A percentile compares a stretch with the other conserved stretches of the same genome.
Conservation (phyloP, 1,140 invertebrate species). For the Leptonema lineaticorne region DNA sequence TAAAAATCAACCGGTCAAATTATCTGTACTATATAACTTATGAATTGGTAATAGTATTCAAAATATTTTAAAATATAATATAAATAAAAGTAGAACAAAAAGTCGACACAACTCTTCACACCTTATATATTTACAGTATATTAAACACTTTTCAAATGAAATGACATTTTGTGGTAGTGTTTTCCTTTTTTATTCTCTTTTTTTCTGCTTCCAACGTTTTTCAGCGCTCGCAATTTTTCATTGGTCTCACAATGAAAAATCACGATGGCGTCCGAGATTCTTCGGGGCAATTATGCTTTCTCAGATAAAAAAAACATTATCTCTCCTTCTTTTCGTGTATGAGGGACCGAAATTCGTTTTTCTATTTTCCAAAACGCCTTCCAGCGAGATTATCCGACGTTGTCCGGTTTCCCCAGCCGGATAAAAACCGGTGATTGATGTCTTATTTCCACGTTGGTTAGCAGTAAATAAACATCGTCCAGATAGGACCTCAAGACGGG, state of each 20-base stretch:
- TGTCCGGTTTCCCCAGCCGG: conserved; percentile 31
- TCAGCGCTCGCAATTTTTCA: conserved; percentile 3
- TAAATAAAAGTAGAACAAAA: too few relatives aligned
- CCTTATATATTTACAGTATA: too few relatives aligned
- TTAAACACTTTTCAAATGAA: too few relatives aligned
- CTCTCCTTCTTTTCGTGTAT: conserved; percentile 8
- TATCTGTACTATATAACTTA: too few relatives aligned
- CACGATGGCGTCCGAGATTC: neutral
- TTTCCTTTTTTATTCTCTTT: conserved; percentile 5
- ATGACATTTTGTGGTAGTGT: neutral
- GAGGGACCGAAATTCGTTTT: conserved; percentile 2
- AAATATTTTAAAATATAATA: too few relatives aligned
- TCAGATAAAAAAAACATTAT: conserved; percentile 18
- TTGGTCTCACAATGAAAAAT: conserved; percentile 1
- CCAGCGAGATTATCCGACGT: neutral
- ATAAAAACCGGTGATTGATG: conserved; percentile 40
- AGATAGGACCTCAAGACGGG: neutral
- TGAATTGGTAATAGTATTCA: too few relatives aligned
- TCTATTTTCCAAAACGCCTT: neutral
- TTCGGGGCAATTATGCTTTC: conserved; percentile 3
- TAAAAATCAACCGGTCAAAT: too few relatives aligned
- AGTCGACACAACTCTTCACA: neutral
- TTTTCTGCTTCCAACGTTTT: too few relatives aligned
- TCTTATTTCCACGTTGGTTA: conserved; percentile 31
- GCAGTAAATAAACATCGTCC: conserved; percentile 29